Percentiles rank a stretch among this genome's conserved stretches.
Evolutionary conservation across 2,888 invertebrate genomes (phyloP).

Genomic region (Drosophila seclusa): DNA sequence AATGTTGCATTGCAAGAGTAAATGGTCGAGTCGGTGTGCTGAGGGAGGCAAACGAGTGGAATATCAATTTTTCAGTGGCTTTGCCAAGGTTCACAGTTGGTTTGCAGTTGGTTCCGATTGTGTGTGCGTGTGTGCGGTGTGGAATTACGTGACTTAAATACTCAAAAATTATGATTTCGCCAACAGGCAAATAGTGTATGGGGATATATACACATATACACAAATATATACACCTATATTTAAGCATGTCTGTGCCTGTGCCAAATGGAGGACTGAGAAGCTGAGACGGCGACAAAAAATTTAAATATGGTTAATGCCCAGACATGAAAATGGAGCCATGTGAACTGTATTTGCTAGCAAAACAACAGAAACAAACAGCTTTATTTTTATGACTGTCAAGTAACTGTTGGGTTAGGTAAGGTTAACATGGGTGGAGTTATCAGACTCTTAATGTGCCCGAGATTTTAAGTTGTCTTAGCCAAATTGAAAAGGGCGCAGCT

Average conservation of each 20-base stretch:
- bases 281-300: constrained; percentile 17
- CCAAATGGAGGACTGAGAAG: constrained; percentile 15
- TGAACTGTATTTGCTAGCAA: constrained; percentile 38
- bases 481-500: constrained; percentile 20
- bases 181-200: constrained; percentile 44
- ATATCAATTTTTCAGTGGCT: constrained; percentile 58
- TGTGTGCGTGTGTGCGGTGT: constrained; percentile 38
- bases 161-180: constrained; percentile 75
- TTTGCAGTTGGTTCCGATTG: constrained; percentile 35
- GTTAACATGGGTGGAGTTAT: constrained; percentile 18
- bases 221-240: neutral
- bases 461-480: constrained; percentile 3
- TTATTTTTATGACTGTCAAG: constrained; percentile 23
- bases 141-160: constrained; percentile 74
- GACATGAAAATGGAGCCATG: constrained; percentile 35
- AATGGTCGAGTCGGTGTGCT: neutral
- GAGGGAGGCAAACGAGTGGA: constrained; percentile 27
- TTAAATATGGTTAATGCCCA: constrained; percentile 33
- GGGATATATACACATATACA: neutral
- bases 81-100: constrained; percentile 50
- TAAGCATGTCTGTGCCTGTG: constrained; percentile 7
- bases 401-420: constrained; percentile 23
- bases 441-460: constrained; percentile 1
- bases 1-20: constrained; percentile 37
- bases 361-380: constrained; percentile 23